A percentile compares a stretch with the other conserved stretches of the same genome.
Conservation (phyloP, 2,888 invertebrate genomes). For the Platypus cylindrus region DNA sequence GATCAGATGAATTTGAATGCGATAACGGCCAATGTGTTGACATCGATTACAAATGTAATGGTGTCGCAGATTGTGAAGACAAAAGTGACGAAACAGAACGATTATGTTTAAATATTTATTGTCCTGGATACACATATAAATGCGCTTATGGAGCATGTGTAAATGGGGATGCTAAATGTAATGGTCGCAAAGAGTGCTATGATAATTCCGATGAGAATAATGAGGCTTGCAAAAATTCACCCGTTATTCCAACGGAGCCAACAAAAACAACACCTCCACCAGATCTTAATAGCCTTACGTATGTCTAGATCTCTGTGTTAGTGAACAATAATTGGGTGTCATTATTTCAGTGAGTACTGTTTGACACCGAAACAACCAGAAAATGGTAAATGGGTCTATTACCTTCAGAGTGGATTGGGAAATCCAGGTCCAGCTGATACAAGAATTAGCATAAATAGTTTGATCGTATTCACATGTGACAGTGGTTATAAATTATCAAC, state of each 20-base stretch:
- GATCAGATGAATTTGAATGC: constrained; percentile 22
- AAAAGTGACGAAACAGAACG: constrained; percentile 25
- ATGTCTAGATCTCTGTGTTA: too few species aligned
- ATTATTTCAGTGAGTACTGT: constrained; percentile 2
- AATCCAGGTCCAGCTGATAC: constrained; percentile 12
- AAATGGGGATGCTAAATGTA: constrained; percentile 39
- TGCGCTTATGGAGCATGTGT: constrained; percentile 29
- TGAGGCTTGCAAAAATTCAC: background rate
- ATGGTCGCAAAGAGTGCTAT: constrained; percentile 36
- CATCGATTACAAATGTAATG: constrained; percentile 23
- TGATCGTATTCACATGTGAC: constrained; percentile 19
- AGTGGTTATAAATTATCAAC: constrained; percentile 14
- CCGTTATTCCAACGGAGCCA: constrained; percentile 2
- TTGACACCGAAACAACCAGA: constrained; percentile 21
- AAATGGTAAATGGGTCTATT: constrained; percentile 20
- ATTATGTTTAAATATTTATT: constrained; percentile 19
- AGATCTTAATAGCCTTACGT: too few species aligned
- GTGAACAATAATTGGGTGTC: background rate
- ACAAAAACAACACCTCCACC: constrained; percentile 1
- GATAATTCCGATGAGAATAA: constrained; percentile 39
- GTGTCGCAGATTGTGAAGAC: constrained; percentile 23
- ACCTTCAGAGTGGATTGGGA: constrained; percentile 3
- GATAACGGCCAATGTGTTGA: constrained; percentile 21
- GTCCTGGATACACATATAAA: constrained; percentile 19
- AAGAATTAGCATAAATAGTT: constrained; percentile 12